Evolutionary conservation across 2,797 vertebrate species (phyloP).

Genomic region (Lerista edwardsae): DNA sequence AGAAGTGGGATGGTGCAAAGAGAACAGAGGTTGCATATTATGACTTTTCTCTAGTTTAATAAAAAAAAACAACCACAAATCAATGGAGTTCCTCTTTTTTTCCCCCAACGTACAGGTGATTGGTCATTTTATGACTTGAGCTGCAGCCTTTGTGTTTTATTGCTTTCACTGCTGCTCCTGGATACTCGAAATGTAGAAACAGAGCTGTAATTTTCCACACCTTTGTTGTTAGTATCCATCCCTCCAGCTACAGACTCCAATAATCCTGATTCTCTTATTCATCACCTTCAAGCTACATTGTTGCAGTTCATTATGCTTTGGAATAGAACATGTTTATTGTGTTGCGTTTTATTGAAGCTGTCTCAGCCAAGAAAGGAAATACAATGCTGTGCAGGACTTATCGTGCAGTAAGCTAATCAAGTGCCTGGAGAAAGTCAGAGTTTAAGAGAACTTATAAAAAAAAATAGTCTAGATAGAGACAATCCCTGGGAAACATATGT

Average conservation of each 20-base stretch:
- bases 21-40: slow-evolving; percentile 18
- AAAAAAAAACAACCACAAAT: background rate
- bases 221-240: background rate
- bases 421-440: background rate
- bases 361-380: background rate
- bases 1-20: slow-evolving; percentile 37
- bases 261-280: background rate
- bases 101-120: background rate
- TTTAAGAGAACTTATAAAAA: slow-evolving; percentile 28
- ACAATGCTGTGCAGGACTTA: background rate
- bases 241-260: background rate
- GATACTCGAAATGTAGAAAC: slow-evolving; percentile 23
- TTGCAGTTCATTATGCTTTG: slow-evolving; percentile 2
- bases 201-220: slow-evolving; percentile 28
- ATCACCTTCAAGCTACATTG: slow-evolving; percentile 1
- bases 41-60: background rate
- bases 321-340: background rate
- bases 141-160: background rate
- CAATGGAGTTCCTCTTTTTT: background rate
- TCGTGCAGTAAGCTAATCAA: background rate
- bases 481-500: background rate
- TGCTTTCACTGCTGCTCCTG: background rate
- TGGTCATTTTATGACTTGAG: slow-evolving; percentile 18
- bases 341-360: background rate
- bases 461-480: too few species aligned